A percentile compares a stretch with the other conserved stretches of the same genome.
Evolutionary conservation across 2,113 vertebrate genomes (phyloP).

Genomic region (Passer domesticus): DNA sequence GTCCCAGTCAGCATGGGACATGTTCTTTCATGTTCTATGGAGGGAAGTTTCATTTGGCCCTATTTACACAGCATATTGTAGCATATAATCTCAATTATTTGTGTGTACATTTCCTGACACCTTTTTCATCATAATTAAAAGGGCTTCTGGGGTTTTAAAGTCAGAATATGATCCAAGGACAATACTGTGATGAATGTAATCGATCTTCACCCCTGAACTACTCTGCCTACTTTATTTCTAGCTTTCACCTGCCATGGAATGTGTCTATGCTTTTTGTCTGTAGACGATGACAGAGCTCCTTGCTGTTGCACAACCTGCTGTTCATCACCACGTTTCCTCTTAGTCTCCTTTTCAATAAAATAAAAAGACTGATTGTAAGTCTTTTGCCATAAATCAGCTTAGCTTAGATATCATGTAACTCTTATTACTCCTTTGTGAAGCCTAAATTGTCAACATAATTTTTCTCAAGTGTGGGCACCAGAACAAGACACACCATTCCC

Average conservation of each 20-base stretch:
- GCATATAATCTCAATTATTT: background rate
- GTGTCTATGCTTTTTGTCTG: background rate
- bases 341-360: background rate
- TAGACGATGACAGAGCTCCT: background rate
- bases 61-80: background rate
- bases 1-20: background rate
- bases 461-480: background rate
- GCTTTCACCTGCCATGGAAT: background rate
- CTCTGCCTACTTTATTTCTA: background rate
- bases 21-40: background rate
- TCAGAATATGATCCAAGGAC: background rate
- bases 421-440: background rate
- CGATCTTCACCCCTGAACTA: background rate
- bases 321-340: background rate
- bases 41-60: background rate
- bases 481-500: background rate
- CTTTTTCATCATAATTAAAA: background rate
- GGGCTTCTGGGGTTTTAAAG: background rate
- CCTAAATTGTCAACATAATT: background rate
- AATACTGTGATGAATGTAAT: background rate
- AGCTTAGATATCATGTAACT: slow-evolving; percentile 10
- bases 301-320: background rate
- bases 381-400: background rate
- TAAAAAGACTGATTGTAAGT: background rate
- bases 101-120: background rate